These are phyloP conservation scores for Xenentodon cancila DNA, from an alignment of 2,797 vertebrate genomes.

Conservation along the genomic window DNA sequence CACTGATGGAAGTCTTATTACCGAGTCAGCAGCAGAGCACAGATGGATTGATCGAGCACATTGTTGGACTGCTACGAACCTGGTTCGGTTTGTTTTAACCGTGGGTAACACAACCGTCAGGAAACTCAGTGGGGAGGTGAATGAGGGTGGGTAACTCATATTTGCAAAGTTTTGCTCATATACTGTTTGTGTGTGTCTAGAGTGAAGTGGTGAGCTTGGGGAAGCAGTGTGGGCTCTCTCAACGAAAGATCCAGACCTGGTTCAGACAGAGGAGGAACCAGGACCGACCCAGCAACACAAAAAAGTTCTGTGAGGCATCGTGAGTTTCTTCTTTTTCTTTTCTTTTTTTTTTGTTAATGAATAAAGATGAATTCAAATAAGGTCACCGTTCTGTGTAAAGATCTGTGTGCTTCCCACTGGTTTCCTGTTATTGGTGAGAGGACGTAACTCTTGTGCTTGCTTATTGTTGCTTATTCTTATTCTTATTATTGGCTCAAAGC, in stretches of 20 bases:
- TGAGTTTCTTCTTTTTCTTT: slow-evolving; percentile 64
- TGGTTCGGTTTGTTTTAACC: neutral
- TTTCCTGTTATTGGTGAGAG: too few relatives aligned
- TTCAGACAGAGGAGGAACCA: slow-evolving; percentile 87
- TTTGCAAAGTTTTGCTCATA: neutral
- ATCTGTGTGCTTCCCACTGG: too few relatives aligned
- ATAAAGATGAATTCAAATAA: neutral
- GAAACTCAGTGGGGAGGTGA: neutral
- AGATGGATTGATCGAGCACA: slow-evolving; percentile 15
- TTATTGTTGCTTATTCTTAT: too few relatives aligned
- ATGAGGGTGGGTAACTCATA: neutral
- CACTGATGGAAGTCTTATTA: neutral
- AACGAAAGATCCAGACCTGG: slow-evolving; percentile 88
- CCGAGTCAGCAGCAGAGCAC: slow-evolving; percentile 4
- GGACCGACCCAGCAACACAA: slow-evolving; percentile 85
- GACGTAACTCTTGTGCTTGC: too few relatives aligned
- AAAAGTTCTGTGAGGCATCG: slow-evolving; percentile 93
- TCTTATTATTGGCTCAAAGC: too few relatives aligned
- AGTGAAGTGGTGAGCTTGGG: slow-evolving; percentile 71
- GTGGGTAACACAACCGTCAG: neutral
- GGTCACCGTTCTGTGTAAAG: neutral
- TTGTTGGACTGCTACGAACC: neutral
- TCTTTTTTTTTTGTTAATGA: neutral
- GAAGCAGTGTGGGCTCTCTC: slow-evolving; percentile 81
- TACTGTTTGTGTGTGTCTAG: slow-evolving; percentile 54